Base-by-base conservation (phyloP, 2,888 invertebrate species). In the Agrotis ipsilon region DNA sequence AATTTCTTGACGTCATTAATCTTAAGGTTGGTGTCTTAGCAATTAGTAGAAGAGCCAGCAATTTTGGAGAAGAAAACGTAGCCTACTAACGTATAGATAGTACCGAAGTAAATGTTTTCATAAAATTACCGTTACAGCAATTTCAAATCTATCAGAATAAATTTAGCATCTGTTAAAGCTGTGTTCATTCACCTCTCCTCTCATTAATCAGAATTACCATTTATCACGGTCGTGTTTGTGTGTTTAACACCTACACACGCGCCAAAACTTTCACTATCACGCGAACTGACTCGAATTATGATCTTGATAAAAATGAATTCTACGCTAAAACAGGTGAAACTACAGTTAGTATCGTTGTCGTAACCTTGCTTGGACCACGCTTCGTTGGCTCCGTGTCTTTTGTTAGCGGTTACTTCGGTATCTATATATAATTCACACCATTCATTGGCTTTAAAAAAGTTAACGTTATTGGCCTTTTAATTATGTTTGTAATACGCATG, bases 311-410 rank as follows among this genome's bases (percentile, higher is more conserved):
- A 19, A 79, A 78, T 72, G 80, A 80, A 88, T 85, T 85, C 82
- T 75, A 70, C 62, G 78, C 79, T 82, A 82, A 86, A 87, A 84
- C 88, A 88, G 88, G 90, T 90, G 92, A 91, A 92, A 90, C 89
- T 82, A 82, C 87, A 84, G 87, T 83, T 86, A 87, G 80, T 83
- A 84, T 75, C 74, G 83, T 77, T 80, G 81, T 66, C 74, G 85
- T 87, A 90, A 92, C 93, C 93, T 93, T 93, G 93, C 86, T 57
- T 71, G 75, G 64, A 78, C 67, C 88, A 92, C 91, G 92, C 88
- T 91, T 86, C 83, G 92, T 78, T 88, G 92, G 71, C 62, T 85
- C 68, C 82, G 83, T 78, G 87, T 86, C 88, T 88, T 87, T 86
- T 86, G 87, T 88, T 89, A 87, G 82, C 85, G 86, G 81, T 86